These are phyloP conservation scores for Muraenolepis orangiensis DNA, from an alignment of 2,797 vertebrate genomes.

Conservation along the genomic window DNA sequence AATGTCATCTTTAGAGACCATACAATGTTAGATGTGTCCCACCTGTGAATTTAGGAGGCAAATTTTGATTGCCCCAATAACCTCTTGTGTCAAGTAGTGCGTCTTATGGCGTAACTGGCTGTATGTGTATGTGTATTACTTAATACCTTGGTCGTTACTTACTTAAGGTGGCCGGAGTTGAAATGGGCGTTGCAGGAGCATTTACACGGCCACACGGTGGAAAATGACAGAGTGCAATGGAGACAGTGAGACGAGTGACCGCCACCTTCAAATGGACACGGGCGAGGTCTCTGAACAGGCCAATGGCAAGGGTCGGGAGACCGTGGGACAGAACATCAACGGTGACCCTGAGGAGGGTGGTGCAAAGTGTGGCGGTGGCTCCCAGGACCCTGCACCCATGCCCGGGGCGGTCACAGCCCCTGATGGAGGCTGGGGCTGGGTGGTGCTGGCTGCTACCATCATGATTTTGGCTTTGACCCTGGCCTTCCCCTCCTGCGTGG, in stretches of 20 bases:
- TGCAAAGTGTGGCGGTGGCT: conserved; percentile 3
- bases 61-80: background rate
- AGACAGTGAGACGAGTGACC: conserved; percentile 31
- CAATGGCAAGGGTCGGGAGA: conserved; percentile 30
- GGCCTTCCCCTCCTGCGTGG: conserved; percentile 83
- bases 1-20: background rate
- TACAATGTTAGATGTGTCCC: background rate
- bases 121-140: background rate
- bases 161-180: conserved; percentile 32
- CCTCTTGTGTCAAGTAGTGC: background rate
- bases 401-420: conserved; percentile 38
- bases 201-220: conserved; percentile 10
- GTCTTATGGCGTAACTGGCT: too few relatives aligned
- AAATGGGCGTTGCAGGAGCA: conserved; percentile 46
- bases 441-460: conserved; percentile 82
- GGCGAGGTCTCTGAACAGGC: conserved; percentile 23
- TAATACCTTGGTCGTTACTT: background rate
- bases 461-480: conserved; percentile 82
- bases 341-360: conserved; percentile 45
- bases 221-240: conserved; percentile 62
- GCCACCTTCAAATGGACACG: conserved; percentile 29
- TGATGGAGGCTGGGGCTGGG: conserved; percentile 89
- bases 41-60: background rate
- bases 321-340: conserved; percentile 18
- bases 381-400: background rate